These are phyloP conservation scores for Actias luna DNA, from an alignment of 2,888 invertebrate genomes.

Conservation along the genomic window DNA sequence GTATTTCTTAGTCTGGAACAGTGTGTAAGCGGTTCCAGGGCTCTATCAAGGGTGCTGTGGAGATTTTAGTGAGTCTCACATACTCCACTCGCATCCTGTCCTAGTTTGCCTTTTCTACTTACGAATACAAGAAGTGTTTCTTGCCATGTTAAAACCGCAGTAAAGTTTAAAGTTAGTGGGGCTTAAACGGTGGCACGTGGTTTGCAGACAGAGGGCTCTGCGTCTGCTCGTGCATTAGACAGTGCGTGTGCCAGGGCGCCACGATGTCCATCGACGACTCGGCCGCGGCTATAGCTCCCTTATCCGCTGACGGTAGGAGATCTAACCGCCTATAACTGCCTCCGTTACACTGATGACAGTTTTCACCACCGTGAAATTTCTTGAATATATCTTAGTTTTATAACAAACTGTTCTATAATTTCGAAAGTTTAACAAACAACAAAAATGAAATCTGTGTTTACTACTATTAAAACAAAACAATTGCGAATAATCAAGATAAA, in stretches of 20 bases:
- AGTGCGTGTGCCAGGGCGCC: conserved; percentile 72
- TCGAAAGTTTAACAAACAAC: background rate
- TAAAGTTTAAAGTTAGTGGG: background rate
- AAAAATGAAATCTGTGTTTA: too few species aligned
- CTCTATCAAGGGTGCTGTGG: too few species aligned
- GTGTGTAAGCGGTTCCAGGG: too few species aligned
- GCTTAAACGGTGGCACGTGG: conserved; percentile 31
- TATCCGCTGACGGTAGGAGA: conserved; percentile 55
- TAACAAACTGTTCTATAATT: background rate
- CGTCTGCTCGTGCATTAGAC: conserved; percentile 76
- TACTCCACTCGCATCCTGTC: too few species aligned
- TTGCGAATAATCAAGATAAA: too few species aligned
- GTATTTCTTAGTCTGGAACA: too few species aligned
- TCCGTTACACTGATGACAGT: conserved; percentile 9
- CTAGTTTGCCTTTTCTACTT: too few species aligned
- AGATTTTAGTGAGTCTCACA: too few species aligned
- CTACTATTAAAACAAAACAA: too few species aligned
- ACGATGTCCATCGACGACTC: conserved; percentile 68
- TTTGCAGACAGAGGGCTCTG: conserved; percentile 73
- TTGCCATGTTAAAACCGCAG: background rate
- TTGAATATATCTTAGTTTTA: background rate
- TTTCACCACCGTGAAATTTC: background rate
- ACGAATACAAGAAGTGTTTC: background rate
- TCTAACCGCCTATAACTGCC: conserved; percentile 15
- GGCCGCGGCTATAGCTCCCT: conserved; percentile 56